Percentiles rank a stretch among this genome's conserved stretches.
phyloP scores from a whole-genome alignment of 2,888 invertebrate species.

The Hecatera dysodea region DNA sequence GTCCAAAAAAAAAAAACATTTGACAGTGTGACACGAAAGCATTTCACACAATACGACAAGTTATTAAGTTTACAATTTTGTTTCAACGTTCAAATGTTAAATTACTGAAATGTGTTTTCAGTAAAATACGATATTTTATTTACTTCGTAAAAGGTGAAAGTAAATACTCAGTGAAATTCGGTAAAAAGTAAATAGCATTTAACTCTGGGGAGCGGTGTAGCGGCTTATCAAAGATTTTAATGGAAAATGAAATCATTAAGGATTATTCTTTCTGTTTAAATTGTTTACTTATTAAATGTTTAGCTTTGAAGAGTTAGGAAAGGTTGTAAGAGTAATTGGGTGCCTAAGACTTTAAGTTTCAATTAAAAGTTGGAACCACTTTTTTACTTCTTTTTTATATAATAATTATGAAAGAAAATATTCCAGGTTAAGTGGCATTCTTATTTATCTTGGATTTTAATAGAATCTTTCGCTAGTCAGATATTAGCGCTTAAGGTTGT shows the following conservation, averaged over 20 bases:
- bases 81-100: conserved; percentile 2
- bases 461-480: too few relatives aligned
- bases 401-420: too few relatives aligned
- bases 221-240: conserved; percentile 43
- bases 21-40: too few relatives aligned
- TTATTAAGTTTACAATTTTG: background rate
- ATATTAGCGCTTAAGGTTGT: too few relatives aligned
- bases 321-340: background rate
- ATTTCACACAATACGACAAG: background rate
- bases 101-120: background rate
- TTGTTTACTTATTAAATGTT: conserved; percentile 43
- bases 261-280: conserved; percentile 26
- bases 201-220: conserved; percentile 29
- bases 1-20: too few relatives aligned
- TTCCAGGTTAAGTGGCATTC: background rate
- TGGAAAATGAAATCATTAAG: conserved; percentile 39
- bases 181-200: conserved; percentile 43
- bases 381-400: too few relatives aligned
- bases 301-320: background rate
- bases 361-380: background rate
- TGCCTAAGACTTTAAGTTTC: background rate
- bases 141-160: conserved; percentile 31
- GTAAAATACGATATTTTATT: conserved; percentile 15
- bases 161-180: conserved; percentile 45
- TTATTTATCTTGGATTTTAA: background rate